Conservation (phyloP, 2,113 vertebrate genomes). For the Leptobrachium leishanense region DNA sequence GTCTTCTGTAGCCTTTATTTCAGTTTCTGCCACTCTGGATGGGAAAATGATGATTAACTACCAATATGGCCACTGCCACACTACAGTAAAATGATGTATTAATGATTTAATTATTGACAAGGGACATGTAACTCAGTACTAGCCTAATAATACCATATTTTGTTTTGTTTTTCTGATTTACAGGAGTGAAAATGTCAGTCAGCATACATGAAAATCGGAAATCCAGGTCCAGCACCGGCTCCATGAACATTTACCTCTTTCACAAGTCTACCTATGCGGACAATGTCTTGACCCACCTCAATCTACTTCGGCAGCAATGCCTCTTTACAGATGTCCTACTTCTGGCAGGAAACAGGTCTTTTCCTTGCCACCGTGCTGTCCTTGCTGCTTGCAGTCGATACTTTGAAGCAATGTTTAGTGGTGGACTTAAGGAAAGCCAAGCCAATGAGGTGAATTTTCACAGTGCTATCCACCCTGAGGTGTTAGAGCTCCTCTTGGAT, state of each 20-base stretch:
- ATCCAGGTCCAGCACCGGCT: conserved; percentile 78
- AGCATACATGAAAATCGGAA: conserved; percentile 81
- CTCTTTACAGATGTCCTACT: conserved; percentile 80
- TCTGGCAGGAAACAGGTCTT: conserved; percentile 74
- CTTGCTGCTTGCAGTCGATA: conserved; percentile 79
- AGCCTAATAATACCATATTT: conserved; percentile 10
- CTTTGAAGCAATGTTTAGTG: conserved; percentile 81
- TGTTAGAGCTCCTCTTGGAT: conserved; percentile 77
- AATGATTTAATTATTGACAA: no score
- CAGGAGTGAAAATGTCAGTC: conserved; percentile 80
- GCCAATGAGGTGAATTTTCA: conserved; percentile 81
- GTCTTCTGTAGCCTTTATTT: no score
- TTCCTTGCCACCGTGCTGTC: conserved; percentile 78
- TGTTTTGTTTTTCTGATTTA: conserved; percentile 46
- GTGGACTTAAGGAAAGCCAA: conserved; percentile 78
- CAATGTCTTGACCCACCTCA: conserved; percentile 78
- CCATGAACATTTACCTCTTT: conserved; percentile 80
- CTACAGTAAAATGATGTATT: no score
- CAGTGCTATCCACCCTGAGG: conserved; percentile 77
- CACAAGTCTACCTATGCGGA: conserved; percentile 82
- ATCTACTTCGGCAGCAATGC: conserved; percentile 76
- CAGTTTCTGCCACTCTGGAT: no score
- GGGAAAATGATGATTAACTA: no score
- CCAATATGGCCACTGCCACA: no score
- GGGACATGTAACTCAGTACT: no score